Evolutionary conservation across 2,797 vertebrate species (phyloP), one percentile per base, ranked within the genome.

Genomic region (Sciaenops ocellatus): DNA sequence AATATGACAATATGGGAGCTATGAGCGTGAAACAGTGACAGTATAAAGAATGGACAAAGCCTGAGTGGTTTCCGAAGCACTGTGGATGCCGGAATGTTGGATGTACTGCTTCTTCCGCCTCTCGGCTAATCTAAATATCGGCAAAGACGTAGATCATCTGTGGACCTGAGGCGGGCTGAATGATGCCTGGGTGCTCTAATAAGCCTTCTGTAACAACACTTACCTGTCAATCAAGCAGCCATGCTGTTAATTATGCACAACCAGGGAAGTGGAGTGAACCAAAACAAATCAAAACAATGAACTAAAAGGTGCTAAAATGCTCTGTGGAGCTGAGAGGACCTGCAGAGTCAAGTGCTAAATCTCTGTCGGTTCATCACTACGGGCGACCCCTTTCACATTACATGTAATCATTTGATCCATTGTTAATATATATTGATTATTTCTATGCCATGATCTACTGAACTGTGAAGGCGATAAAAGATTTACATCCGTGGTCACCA

Each of bases 401-500:
- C 20, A 50, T 5, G 15, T 54, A n/a, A 24, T 48, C 8, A 50
- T 82, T 41, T 64, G 18, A 54, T 52, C 16, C n/a, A 22, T 62
- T 22, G 12, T 22, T 28, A 59, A 17, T 30, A 30, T 51, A 75
- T 24, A 26, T 63, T 59, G 34, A 60, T 65, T 20, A 26, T 8
- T 48, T 46, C 59, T 76, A 44, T 72, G 75, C 69, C 69, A 55
- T 60, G 42, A 82, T 63, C 44, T 64, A 55, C 42, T 74, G 38
- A 73, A 73, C 24, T 75, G 76, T 73, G 41, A 69, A 56, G 42
- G 67, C 41, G 18, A 65, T 85, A 26, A 63, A 78, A 63, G 54
- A 74, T 76, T 44, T 26, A 64, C 69, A 75, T 78, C 69, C 67
- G 62, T 70, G 80, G 78, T 87, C 79, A 68, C 64, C 65, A 81